phyloP scores from a whole-genome alignment of 2,797 vertebrate species.

The Tenualosa thibaudeaui region DNA sequence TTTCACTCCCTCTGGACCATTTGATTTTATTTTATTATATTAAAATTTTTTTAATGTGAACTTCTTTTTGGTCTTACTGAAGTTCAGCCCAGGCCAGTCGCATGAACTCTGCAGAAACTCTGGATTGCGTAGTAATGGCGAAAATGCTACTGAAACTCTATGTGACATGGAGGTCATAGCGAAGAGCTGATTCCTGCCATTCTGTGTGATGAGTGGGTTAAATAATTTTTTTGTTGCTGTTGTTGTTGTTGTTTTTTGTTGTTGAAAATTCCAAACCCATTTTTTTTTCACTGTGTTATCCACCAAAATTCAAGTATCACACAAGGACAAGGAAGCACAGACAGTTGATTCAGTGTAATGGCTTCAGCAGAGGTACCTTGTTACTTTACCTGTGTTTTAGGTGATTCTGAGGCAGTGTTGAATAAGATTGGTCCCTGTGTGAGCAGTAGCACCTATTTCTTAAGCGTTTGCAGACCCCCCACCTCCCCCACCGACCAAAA shows the following conservation, averaged over 20 bases:
- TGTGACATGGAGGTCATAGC: background rate
- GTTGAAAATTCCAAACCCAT: background rate
- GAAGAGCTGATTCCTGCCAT: background rate
- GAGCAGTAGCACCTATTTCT: conserved; percentile 33
- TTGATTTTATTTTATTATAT: background rate
- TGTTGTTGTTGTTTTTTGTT: background rate
- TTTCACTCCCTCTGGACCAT: conserved; percentile 19
- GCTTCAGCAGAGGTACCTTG: conserved; percentile 8
- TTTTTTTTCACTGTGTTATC: background rate
- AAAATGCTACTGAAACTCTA: background rate
- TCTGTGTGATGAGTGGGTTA: background rate
- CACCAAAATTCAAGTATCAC: conserved; percentile 16
- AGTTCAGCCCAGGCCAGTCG: conserved; percentile 32
- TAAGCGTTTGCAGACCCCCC: conserved; percentile 17
- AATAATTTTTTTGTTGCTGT: background rate
- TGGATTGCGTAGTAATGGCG: background rate
- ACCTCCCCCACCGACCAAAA: conserved; percentile 40
- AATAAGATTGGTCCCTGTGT: background rate
- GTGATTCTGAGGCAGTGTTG: conserved; percentile 12
- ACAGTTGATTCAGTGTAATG: conserved; percentile 27
- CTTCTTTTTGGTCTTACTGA: background rate
- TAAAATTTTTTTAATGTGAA: background rate
- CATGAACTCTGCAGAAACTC: background rate
- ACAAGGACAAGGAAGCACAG: background rate
- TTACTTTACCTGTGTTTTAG: background rate